A percentile compares a stretch with the other conserved stretches of the same genome.
Evolutionary conservation across 2,113 vertebrate species (phyloP).

Genomic region (Neotoma lepida): DNA sequence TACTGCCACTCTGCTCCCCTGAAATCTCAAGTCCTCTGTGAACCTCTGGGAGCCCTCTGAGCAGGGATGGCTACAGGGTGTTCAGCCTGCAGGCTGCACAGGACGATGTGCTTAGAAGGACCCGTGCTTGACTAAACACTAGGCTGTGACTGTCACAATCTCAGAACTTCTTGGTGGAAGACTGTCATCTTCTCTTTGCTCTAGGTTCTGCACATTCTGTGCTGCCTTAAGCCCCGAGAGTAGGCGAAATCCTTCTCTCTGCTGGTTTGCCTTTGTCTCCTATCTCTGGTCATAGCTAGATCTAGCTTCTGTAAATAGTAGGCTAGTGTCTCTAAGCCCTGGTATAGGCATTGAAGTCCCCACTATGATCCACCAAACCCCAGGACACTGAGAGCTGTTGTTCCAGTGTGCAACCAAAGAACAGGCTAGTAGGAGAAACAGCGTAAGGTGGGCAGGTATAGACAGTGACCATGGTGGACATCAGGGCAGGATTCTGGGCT

Average conservation of each 20-base stretch:
- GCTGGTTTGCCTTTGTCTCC: not conserved
- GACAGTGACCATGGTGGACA: not conserved
- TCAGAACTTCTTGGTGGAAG: not conserved
- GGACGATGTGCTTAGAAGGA: not conserved
- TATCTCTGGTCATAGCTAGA: not conserved
- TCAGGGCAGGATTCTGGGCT: not conserved
- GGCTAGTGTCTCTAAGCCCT: not conserved
- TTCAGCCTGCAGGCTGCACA: not conserved
- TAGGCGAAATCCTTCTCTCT: not conserved
- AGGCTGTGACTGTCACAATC: not conserved
- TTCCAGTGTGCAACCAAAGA: not conserved
- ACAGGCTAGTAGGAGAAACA: not conserved
- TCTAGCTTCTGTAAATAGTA: not conserved
- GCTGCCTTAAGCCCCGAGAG: not conserved
- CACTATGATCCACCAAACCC: not conserved
- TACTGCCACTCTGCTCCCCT: no score
- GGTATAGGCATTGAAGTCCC: not conserved
- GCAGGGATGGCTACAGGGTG: not conserved
- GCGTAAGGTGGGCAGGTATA: not conserved
- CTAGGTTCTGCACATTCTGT: not conserved
- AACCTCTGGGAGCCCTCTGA: not conserved
- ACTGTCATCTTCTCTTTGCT: not conserved
- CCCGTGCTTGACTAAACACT: accelerated
- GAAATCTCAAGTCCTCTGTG: not conserved
- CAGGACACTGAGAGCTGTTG: not conserved